These are phyloP conservation scores for Cheirogaleus major DNA, from an alignment of 2,797 vertebrate species.

Conservation along the genomic window DNA sequence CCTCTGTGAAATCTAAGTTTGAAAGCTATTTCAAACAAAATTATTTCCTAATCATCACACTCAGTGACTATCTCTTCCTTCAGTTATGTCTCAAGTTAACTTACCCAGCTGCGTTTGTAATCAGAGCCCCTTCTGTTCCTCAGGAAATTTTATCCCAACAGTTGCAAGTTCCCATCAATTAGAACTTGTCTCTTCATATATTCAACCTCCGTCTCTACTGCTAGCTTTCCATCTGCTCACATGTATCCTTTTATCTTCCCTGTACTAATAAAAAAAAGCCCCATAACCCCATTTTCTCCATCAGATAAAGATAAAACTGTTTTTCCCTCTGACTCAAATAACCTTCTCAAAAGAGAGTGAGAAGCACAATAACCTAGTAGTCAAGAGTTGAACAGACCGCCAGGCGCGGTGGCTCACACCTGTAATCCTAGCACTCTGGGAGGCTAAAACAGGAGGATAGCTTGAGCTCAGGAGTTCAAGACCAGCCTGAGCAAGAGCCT, in stretches of 20 bases:
- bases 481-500: too few species aligned
- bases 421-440: too few species aligned
- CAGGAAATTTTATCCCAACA: constrained; percentile 1
- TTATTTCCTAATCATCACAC: constrained; percentile 49
- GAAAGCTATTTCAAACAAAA: constrained; percentile 30
- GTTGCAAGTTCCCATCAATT: not conserved
- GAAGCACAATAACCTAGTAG: not conserved
- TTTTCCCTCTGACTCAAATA: not conserved
- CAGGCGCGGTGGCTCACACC: too few species aligned
- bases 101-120: not conserved
- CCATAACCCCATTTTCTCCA: not conserved
- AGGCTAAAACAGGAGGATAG: too few species aligned
- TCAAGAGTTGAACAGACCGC: not conserved
- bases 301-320: constrained; percentile 19
- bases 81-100: not conserved
- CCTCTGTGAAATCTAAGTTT: constrained; percentile 1
- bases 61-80: not conserved
- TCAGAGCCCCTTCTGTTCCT: not conserved
- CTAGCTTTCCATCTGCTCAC: not conserved
- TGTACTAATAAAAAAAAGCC: not conserved
- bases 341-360: not conserved
- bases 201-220: not conserved
- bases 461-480: too few species aligned
- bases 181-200: not conserved
- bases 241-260: not conserved